Conservation (phyloP, 2,797 vertebrate genomes). For the Schizopygopsis pylzovi region DNA sequence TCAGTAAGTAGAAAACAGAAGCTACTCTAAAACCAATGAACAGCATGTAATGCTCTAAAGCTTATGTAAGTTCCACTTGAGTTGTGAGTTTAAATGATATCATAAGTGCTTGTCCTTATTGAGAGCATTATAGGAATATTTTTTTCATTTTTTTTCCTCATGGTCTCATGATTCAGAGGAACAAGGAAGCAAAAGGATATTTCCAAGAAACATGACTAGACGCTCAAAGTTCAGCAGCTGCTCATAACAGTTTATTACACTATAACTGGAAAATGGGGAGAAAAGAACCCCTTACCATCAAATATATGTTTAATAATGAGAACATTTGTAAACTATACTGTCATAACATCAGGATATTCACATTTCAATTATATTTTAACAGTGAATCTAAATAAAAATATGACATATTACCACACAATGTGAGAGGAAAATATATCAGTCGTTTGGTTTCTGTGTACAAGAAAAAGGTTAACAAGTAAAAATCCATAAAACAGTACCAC, state of each 20-base stretch:
- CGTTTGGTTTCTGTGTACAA: background rate
- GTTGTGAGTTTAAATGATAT: background rate
- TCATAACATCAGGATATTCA: background rate
- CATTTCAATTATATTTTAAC: background rate
- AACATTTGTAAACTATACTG: background rate
- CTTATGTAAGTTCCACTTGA: background rate
- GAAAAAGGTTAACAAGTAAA: background rate
- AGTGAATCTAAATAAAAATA: background rate
- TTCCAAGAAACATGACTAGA: background rate
- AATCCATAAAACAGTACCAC: background rate
- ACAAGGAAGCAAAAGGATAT: constrained; percentile 6
- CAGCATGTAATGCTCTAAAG: background rate
- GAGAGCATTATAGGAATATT: background rate
- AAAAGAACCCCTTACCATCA: background rate
- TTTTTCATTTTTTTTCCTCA: background rate
- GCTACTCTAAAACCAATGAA: background rate
- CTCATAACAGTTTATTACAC: no score
- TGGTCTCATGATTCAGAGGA: background rate
- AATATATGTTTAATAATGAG: background rate
- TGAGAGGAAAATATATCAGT: background rate
- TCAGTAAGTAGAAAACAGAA: background rate
- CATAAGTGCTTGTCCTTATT: no score
- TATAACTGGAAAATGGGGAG: background rate
- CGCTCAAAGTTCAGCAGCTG: background rate
- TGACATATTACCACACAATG: background rate